Evolutionary conservation across 2,797 vertebrate genomes (phyloP).

Genomic region (Silurus lanzhouensis): DNA sequence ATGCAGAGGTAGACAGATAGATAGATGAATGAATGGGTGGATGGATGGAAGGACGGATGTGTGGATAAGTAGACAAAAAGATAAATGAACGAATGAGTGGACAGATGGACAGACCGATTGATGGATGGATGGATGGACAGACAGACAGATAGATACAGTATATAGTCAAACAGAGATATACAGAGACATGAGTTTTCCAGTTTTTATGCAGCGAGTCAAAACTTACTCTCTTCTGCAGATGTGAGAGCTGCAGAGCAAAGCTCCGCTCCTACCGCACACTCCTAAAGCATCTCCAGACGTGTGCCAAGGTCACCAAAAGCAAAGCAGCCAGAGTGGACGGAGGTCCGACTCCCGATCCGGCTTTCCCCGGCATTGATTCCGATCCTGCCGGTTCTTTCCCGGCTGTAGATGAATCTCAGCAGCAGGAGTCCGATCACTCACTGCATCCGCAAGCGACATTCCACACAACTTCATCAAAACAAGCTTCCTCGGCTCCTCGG

Average conservation of each 20-base stretch:
- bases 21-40: no score
- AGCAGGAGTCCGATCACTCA: conserved; percentile 48
- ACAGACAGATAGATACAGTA: no score
- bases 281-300: conserved; percentile 92
- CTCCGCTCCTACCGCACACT: conserved; percentile 89
- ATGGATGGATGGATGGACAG: no score
- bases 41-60: no score
- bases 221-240: conserved; percentile 67
- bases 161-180: no score
- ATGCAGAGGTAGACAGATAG: no score
- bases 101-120: no score
- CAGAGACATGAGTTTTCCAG: background rate
- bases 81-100: no score
- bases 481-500: background rate
- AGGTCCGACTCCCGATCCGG: conserved; percentile 10
- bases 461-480: background rate
- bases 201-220: background rate
- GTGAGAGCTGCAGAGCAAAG: conserved; percentile 91
- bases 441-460: background rate
- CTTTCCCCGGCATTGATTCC: conserved; percentile 45
- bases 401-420: conserved; percentile 58
- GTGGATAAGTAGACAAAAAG: no score
- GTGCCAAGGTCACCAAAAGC: conserved; percentile 81
- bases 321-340: conserved; percentile 61
- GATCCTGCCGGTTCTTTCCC: conserved; percentile 58